These are phyloP conservation scores for Brachyopa scutellaris DNA, from an alignment of 2,888 invertebrate genomes.

Conservation along the genomic window DNA sequence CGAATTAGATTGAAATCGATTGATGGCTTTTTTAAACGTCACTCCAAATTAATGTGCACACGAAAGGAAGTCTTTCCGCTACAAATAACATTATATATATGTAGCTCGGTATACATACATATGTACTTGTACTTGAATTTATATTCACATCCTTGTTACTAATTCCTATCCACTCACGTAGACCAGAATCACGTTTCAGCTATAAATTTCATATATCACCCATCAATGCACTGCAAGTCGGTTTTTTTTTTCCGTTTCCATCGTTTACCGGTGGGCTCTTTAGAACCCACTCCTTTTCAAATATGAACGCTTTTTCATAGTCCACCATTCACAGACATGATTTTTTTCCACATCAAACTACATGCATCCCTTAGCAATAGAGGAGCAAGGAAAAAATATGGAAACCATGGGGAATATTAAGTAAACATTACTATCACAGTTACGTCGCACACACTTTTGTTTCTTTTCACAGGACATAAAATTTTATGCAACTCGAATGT, in stretches of 20 bases:
- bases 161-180: background rate
- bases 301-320: constrained; percentile 44
- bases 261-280: background rate
- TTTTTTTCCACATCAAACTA: constrained; percentile 16
- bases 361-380: constrained; percentile 6
- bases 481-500: constrained; percentile 63
- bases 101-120: constrained; percentile 54
- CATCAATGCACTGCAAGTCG: constrained; percentile 43
- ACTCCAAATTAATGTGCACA: constrained; percentile 1
- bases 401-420: constrained; percentile 36
- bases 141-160: background rate
- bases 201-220: constrained; percentile 49
- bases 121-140: background rate
- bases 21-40: too few species aligned
- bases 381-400: constrained; percentile 6
- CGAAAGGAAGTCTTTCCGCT: constrained; percentile 2
- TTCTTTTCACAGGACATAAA: constrained; percentile 62
- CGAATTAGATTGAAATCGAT: too few species aligned
- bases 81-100: constrained; percentile 30
- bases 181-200: constrained; percentile 50
- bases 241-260: background rate
- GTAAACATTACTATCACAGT: constrained; percentile 57
- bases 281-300: background rate
- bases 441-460: constrained; percentile 48
- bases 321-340: constrained; percentile 43